Base-by-base conservation (phyloP, 1,140 invertebrate genomes). In the Drosophila ogumai region DNA sequence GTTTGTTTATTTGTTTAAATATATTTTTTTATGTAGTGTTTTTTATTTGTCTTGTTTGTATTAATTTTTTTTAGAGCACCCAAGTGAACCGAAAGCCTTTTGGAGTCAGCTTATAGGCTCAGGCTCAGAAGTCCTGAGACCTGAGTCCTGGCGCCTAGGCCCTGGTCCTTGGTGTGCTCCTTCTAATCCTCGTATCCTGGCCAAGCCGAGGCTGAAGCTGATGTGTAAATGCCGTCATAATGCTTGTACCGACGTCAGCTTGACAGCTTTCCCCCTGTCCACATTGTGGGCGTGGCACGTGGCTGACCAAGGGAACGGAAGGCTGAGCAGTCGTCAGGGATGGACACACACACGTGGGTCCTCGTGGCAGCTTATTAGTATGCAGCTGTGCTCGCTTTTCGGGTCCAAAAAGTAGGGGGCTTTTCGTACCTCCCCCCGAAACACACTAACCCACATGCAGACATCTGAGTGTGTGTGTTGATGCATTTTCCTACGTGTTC, bases 141-240 rank as follows among this genome's bases (percentile, higher is more conserved):
- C 65, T 17, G 40, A 40, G 65, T 57, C 34, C 64, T 46, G 46
- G 32, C 15, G 32, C 19, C 38, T 28, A 47, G 38, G 44, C 38
- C 47, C 10, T 15, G 55, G 47, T 17, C 47, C 32, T 46, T 17
- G 67, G 67, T 41, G 67, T 41, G 28, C 49, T 58, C 50, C 68
- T 44, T 31, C 75, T 86, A 87, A 86, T 87, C 79, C 82, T 75
- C 34, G 50, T 17, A 38, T 68, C 38, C 77, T 57, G 73, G 43
- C 47, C 61, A 46, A 59, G 60, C 54, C 25, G 28, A 19, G 40
- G 38, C 56, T 46, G 13, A 31, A 60, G 68, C 79, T 68, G 68
- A 87, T 87, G 82, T 84, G 84, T 66, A 88, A 88, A 88, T 88
- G 80, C 85, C 77, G 65, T 87, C 84, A 87, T 87, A 87, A 87